These are phyloP conservation scores for Strix aluco DNA, from an alignment of 2,113 vertebrate genomes.

Conservation along the genomic window DNA sequence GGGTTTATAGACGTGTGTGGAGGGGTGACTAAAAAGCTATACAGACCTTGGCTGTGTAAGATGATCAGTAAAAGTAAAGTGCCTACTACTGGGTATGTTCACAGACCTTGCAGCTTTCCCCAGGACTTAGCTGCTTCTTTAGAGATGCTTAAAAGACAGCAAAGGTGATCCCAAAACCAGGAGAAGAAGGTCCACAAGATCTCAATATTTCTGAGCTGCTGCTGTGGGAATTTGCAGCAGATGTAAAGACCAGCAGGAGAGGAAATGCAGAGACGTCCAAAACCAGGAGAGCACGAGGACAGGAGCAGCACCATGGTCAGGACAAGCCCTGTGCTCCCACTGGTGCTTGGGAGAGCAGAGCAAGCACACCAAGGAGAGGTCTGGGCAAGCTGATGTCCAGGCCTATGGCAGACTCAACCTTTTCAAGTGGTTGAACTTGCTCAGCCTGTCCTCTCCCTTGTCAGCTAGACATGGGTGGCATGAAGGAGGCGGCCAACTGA, in stretches of 20 bases:
- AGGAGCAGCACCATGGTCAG: neutral
- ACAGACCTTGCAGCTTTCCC: neutral
- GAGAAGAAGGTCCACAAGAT: neutral
- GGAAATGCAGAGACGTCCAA: neutral
- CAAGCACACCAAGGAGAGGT: neutral
- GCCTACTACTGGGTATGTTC: neutral
- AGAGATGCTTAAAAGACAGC: neutral
- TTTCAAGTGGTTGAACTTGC: neutral
- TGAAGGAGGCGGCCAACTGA: neutral
- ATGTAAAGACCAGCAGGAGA: neutral
- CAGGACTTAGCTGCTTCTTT: neutral
- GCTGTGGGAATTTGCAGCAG: neutral
- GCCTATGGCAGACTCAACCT: neutral
- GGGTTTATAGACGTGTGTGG: neutral
- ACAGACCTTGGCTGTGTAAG: neutral
- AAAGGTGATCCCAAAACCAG: neutral
- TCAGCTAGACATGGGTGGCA: neutral
- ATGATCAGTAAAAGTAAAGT: neutral
- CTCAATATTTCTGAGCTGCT: neutral
- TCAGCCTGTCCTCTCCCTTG: neutral
- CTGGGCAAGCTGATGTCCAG: neutral
- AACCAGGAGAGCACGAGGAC: neutral
- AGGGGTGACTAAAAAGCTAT: neutral
- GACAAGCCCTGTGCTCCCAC: neutral
- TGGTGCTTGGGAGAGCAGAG: neutral